A percentile compares a stretch with the other conserved stretches of the same genome.
These are phyloP conservation scores for Austrolebias charrua DNA, from an alignment of 2,797 vertebrate species.

Conservation along the genomic window DNA sequence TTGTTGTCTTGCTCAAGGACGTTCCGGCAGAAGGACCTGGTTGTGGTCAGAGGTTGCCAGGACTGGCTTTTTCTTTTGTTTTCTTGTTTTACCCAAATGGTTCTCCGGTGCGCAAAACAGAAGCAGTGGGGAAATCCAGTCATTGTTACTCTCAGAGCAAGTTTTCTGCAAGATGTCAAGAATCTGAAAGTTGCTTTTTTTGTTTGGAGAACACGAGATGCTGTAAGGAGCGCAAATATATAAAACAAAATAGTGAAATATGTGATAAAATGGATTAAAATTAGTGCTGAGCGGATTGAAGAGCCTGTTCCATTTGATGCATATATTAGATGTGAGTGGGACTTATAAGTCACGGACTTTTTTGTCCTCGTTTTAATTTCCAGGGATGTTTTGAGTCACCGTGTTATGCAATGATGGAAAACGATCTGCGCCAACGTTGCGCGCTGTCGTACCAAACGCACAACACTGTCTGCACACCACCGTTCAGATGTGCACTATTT, in stretches of 20 bases:
- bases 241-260: no score
- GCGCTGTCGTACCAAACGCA: neutral
- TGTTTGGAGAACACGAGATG: no score
- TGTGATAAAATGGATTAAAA: no score
- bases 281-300: no score
- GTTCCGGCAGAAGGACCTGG: slow-evolving; percentile 10
- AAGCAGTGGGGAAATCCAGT: no score
- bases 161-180: neutral
- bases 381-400: no score
- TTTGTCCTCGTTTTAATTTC: neutral
- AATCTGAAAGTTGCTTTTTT: slow-evolving; percentile 3
- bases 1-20: slow-evolving; percentile 29
- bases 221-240: no score
- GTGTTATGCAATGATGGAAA: neutral
- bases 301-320: no score
- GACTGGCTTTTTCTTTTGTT: neutral
- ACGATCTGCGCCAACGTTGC: neutral
- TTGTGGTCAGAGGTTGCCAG: slow-evolving; percentile 1
- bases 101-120: slow-evolving; percentile 25
- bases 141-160: neutral
- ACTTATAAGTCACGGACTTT: neutral
- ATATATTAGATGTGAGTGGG: no score
- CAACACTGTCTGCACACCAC: neutral
- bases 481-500: neutral
- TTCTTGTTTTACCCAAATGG: no score